Percentiles rank a stretch among this genome's conserved stretches.
Evolutionary conservation across 2,113 vertebrate genomes (phyloP).

Genomic region (Irena cyanogastra): DNA sequence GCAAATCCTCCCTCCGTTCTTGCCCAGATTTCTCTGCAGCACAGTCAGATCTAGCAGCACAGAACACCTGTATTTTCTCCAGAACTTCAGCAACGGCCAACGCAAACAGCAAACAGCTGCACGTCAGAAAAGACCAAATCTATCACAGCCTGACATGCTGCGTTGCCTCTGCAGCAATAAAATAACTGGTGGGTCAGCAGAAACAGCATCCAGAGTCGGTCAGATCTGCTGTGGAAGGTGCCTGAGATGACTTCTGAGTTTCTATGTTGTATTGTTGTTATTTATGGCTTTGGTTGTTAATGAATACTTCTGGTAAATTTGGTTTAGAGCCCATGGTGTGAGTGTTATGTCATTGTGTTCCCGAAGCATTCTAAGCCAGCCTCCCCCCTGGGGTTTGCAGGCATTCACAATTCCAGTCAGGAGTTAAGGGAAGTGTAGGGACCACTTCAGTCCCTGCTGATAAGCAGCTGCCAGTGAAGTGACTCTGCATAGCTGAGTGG

Average conservation of each 20-base stretch:
- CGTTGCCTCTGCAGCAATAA: neutral
- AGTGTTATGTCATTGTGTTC: neutral
- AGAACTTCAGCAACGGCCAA: neutral
- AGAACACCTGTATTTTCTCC: constrained; percentile 17
- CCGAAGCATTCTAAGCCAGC: neutral
- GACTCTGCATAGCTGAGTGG: neutral
- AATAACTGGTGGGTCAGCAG: constrained; percentile 4
- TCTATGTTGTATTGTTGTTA: neutral
- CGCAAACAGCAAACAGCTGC: constrained; percentile 14
- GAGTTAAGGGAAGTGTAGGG: neutral
- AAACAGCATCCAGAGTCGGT: neutral
- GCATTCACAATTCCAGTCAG: neutral
- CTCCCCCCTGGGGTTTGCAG: neutral
- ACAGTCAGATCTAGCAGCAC: neutral
- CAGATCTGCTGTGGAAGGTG: neutral
- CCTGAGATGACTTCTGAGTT: neutral
- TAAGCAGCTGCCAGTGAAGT: neutral
- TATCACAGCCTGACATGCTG: neutral
- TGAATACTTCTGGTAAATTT: neutral
- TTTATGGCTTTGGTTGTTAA: neutral
- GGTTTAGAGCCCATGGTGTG: neutral
- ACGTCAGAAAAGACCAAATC: constrained; percentile 14
- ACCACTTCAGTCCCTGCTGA: neutral
- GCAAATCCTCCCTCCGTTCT: rapidly evolving
- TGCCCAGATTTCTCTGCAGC: neutral